phyloP scores from a whole-genome alignment of 2,797 vertebrate species.

The Babyrousa celebensis region DNA sequence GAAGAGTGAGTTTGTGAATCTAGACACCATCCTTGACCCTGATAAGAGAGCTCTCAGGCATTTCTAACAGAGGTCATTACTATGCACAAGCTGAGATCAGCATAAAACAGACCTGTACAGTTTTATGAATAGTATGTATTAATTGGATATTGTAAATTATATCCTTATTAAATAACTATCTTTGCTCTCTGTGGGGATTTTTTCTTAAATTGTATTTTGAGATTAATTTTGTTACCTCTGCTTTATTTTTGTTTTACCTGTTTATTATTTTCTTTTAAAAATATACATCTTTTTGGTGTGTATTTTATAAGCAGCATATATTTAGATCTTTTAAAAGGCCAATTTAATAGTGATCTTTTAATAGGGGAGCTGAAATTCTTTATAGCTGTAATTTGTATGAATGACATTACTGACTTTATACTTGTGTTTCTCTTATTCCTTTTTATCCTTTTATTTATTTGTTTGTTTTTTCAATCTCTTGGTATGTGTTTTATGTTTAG shows the following conservation, averaged over 20 bases:
- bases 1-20: neutral
- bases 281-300: neutral
- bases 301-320: neutral
- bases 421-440: neutral
- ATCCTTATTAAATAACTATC: neutral
- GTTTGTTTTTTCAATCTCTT: neutral
- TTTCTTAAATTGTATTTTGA: neutral
- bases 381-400: neutral
- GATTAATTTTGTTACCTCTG: neutral
- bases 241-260: neutral
- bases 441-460: constrained; percentile 22
- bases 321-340: neutral
- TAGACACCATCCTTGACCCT: neutral
- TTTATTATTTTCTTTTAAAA: neutral
- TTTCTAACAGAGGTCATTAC: neutral
- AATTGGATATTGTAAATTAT: neutral
- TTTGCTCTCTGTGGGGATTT: neutral
- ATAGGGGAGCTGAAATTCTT: neutral
- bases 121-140: neutral
- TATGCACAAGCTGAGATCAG: neutral
- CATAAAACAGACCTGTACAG: neutral
- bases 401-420: neutral
- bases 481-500: neutral
- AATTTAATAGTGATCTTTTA: neutral
- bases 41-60: neutral